These are phyloP conservation scores for Columba livia DNA, from an alignment of 2,113 vertebrate genomes.

Conservation along the genomic window DNA sequence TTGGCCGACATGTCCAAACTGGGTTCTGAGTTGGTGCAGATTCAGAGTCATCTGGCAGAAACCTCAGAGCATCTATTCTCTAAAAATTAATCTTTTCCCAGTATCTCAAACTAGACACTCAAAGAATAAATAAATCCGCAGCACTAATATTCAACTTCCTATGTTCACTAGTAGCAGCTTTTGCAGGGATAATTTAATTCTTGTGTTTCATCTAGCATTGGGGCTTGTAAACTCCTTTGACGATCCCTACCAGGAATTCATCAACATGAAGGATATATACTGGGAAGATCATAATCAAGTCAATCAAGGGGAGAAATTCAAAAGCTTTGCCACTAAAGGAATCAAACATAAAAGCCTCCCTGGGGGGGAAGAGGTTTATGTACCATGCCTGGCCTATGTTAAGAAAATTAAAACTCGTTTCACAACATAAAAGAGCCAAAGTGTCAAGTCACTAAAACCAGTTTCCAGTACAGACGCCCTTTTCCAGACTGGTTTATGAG, in stretches of 20 bases:
- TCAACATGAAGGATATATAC: constrained; percentile 55
- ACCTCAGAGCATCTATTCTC: neutral
- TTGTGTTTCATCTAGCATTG: constrained; percentile 48
- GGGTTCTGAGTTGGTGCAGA: neutral
- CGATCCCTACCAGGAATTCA: constrained; percentile 68
- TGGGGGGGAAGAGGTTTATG: constrained; percentile 67
- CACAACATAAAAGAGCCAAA: constrained; percentile 69
- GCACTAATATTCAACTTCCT: constrained; percentile 14
- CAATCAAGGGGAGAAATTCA: constrained; percentile 61
- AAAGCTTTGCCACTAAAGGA: constrained; percentile 60
- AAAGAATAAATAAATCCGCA: neutral
- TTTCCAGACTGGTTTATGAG: constrained; percentile 72
- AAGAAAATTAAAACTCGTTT: constrained; percentile 76
- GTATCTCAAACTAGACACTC: neutral
- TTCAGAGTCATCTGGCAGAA: neutral
- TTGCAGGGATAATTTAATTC: constrained; percentile 55
- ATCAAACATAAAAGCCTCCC: constrained; percentile 69
- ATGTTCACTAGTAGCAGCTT: constrained; percentile 18
- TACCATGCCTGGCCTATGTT: constrained; percentile 72
- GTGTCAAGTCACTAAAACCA: constrained; percentile 76
- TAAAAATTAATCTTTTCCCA: neutral
- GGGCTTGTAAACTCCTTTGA: constrained; percentile 49
- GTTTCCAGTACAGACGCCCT: constrained; percentile 68
- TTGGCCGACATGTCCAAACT: neutral
- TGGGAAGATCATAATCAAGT: constrained; percentile 70